phyloP scores from a whole-genome alignment of 2,797 vertebrate genomes.

The Coluber constrictor region DNA sequence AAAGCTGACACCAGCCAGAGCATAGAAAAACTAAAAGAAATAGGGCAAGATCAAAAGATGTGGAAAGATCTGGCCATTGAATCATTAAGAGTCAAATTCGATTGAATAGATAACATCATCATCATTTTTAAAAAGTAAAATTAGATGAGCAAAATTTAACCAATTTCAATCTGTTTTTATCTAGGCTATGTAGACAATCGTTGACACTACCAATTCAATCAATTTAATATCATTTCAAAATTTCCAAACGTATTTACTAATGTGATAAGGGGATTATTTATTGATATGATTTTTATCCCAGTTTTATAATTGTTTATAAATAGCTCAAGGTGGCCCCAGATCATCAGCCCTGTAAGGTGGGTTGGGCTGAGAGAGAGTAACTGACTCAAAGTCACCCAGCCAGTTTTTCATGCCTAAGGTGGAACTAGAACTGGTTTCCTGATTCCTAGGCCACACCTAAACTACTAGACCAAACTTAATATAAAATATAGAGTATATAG shows the following conservation, averaged over 20 bases:
- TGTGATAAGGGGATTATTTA: neutral
- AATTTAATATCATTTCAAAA: neutral
- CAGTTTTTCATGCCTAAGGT: neutral
- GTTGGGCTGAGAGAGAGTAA: neutral
- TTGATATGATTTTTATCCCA: neutral
- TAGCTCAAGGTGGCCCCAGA: neutral
- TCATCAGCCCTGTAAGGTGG: neutral
- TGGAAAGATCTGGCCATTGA: neutral
- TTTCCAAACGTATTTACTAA: neutral
- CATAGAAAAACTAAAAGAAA: neutral
- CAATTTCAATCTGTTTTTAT: neutral
- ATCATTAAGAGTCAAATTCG: neutral
- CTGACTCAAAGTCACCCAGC: neutral
- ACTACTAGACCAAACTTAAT: neutral
- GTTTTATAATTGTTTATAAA: neutral
- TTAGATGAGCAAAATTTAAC: neutral
- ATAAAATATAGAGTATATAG: neutral
- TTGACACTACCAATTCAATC: neutral
- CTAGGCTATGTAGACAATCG: neutral
- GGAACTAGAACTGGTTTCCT: neutral
- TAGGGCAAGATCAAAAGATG: neutral
- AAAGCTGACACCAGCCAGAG: neutral
- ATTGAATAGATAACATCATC: neutral
- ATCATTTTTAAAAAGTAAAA: neutral
- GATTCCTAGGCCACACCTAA: neutral